Base-by-base conservation (phyloP, 2,113 vertebrate species). In the Crocuta crocuta region DNA sequence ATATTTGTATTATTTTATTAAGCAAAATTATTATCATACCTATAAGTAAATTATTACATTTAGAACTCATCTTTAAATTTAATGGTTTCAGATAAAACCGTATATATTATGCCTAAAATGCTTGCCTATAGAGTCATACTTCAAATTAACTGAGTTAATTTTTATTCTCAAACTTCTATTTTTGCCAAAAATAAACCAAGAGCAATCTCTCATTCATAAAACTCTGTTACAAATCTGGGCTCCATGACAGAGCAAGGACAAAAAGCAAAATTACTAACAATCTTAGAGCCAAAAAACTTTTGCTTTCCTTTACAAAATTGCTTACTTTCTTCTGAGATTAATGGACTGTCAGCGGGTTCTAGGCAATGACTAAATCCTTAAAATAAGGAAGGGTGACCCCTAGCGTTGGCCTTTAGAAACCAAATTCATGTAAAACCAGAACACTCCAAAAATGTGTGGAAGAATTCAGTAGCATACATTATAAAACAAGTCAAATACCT, bases 341-440 rank as follows among this genome's bases (percentile, higher is more conserved):
- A 91, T 35, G 96, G 89, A 95, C 89, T 94, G 95, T 94, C 86
- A 92, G n/a, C 73, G 65, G 73, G 7, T 50, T 50, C 10, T 6
- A 61, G 50, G 85, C 79, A 96, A 39, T 45, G 66, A 61, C 80
- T 4, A n/a, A 93, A 87, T 96, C 93, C 88, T 98, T 83, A 95
- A 95, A 82, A 95, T 97, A 97, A 95, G 26, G 95, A 98, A 98
- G 93, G 80, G 45, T 83, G 73, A 98, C 93, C 96, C 97, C 96
- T 98, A 94, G 79, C 55, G 92, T 98, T 98, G 65, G 63, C 80
- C 85, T 94, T 89, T 53, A 81, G 92, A 96, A 96, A 96, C 28
- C 61, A 21, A 97, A 91, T 94, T 97, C 33, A 61, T 4, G 66
- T 97, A 87, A 96, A 94, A 35, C 16, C 61, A 58, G 79, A 35